These are phyloP conservation scores for Hydropsyche tenuis DNA, from an alignment of 1,140 invertebrate species.

Conservation along the genomic window DNA sequence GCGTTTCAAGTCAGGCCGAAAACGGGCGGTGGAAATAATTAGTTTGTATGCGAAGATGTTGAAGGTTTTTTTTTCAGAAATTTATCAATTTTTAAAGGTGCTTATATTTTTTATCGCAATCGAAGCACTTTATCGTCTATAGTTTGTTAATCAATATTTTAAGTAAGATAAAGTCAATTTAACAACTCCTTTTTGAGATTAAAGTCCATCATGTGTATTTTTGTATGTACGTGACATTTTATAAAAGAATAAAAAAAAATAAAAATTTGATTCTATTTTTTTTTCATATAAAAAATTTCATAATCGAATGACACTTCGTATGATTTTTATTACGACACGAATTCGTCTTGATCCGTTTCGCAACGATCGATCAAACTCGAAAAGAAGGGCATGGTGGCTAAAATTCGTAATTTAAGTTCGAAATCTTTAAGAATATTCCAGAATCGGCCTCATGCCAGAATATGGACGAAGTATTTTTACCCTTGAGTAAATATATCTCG, in stretches of 20 bases:
- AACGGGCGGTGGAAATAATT: too few species aligned
- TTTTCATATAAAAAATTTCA: background rate
- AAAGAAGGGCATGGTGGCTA: background rate
- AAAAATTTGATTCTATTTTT: background rate
- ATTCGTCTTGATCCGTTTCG: too few species aligned
- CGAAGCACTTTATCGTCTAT: background rate
- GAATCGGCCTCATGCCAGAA: constrained; percentile 25
- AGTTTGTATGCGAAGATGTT: too few species aligned
- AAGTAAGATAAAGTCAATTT: constrained; percentile 16
- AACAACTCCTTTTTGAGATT: background rate
- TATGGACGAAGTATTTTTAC: constrained; percentile 23
- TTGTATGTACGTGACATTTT: too few species aligned
- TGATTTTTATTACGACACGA: too few species aligned
- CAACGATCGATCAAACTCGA: too few species aligned
- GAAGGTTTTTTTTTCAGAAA: too few species aligned
- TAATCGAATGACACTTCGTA: too few species aligned
- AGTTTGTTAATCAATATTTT: background rate
- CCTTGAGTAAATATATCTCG: constrained; percentile 22
- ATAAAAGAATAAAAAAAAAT: too few species aligned
- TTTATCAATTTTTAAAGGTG: too few species aligned
- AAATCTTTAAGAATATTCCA: constrained; percentile 19
- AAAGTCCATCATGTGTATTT: background rate
- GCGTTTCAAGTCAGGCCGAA: too few species aligned
- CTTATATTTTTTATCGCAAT: too few species aligned
- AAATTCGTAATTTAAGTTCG: background rate